Percentiles rank a stretch among this genome's conserved stretches.
phyloP scores from a whole-genome alignment of 2,888 invertebrate species.

The Synergus umbraculus region DNA sequence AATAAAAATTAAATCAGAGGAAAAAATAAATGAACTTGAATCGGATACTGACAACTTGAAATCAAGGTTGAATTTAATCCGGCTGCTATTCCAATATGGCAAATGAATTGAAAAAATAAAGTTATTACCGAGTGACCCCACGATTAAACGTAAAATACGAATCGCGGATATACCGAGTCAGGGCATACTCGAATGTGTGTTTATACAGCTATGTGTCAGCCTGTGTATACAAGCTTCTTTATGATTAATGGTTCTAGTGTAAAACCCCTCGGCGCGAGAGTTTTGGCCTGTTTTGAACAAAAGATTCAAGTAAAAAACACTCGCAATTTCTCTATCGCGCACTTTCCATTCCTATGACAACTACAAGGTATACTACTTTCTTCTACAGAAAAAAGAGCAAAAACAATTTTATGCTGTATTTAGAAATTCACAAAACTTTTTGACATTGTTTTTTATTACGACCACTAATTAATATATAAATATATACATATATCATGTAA shows the following conservation, averaged over 20 bases:
- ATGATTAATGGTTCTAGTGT: conserved; percentile 30
- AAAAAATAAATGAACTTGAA: conserved; percentile 13
- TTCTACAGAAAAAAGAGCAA: background rate
- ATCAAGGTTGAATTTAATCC: background rate
- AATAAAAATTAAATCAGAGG: background rate
- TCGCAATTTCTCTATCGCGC: background rate
- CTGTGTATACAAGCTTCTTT: conserved; percentile 18
- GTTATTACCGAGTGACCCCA: conserved; percentile 13
- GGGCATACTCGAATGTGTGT: conserved; percentile 3
- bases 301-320: conserved; percentile 14
- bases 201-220: conserved; percentile 29
- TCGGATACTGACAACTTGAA: background rate
- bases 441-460: background rate
- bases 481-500: too few species aligned
- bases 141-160: conserved; percentile 9
- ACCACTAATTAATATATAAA: background rate
- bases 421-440: background rate
- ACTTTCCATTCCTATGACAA: conserved; percentile 4
- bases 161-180: background rate
- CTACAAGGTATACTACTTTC: conserved; percentile 23
- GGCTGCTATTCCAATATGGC: conserved; percentile 3
- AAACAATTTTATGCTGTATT: background rate
- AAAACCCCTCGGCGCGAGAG: conserved; percentile 8
- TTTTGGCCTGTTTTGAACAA: conserved; percentile 29
- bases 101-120: conserved; percentile 12